These are phyloP conservation scores for Megalurothrips usitatus DNA, from an alignment of 2,888 invertebrate species.

Conservation along the genomic window DNA sequence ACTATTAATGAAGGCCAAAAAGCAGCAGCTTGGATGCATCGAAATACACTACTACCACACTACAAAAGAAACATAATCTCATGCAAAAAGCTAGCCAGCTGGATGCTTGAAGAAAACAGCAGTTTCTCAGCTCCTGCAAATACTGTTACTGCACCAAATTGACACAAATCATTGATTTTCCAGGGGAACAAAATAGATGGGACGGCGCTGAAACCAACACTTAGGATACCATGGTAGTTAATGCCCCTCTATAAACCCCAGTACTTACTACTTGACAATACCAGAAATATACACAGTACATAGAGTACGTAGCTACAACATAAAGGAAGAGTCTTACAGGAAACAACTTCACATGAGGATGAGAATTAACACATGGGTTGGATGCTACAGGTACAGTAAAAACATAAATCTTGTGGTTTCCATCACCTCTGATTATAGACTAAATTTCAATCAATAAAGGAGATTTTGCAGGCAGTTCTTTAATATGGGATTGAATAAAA, in stretches of 20 bases:
- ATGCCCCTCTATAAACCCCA: no score
- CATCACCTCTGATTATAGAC: not conserved
- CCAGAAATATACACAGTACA: no score
- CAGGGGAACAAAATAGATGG: no score
- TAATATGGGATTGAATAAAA: not conserved
- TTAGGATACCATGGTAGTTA: no score
- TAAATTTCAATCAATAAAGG: not conserved
- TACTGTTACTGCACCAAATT: no score
- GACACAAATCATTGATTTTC: no score
- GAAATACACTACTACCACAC: not conserved
- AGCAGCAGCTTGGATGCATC: no score
- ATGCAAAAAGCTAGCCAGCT: not conserved
- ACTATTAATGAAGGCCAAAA: not conserved
- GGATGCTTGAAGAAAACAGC: no score
- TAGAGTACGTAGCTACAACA: no score
- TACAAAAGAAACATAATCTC: not conserved
- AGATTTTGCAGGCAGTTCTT: not conserved
- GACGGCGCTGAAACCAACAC: no score
- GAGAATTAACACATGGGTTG: not conserved
- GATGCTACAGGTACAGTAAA: not conserved
- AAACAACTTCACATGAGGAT: conserved; percentile 11
- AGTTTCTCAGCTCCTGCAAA: no score
- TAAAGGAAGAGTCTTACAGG: not conserved
- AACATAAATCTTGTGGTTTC: not conserved
- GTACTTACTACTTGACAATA: no score